phyloP scores from a whole-genome alignment of 2,888 invertebrate species.

The Caradrina kadenii region DNA sequence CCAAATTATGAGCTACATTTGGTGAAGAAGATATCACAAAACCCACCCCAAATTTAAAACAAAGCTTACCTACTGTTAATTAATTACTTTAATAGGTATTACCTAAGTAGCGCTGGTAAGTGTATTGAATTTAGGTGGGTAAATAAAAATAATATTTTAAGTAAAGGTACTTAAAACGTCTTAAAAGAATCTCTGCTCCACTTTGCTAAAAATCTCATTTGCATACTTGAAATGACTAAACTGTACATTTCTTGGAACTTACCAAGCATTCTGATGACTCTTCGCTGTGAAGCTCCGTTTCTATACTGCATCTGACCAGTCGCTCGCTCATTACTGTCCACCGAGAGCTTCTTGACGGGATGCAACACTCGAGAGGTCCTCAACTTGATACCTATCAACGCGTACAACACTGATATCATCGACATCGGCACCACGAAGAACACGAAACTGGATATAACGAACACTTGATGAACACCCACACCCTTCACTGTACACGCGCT shows the following conservation, averaged over 20 bases:
- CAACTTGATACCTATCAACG: conserved; percentile 93
- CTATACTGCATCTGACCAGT: conserved; percentile 85
- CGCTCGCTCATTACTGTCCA: conserved; percentile 83
- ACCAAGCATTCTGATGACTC: conserved; percentile 96
- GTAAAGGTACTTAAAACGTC: neutral
- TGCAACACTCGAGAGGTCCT: conserved; percentile 92
- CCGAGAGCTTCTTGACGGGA: conserved; percentile 89
- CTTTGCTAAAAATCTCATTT: conserved; percentile 1
- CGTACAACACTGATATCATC: conserved; percentile 95
- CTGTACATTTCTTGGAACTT: conserved; percentile 77
- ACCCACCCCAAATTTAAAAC: neutral
- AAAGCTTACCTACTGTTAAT: neutral
- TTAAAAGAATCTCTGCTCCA: conserved; percentile 1
- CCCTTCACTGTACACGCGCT: conserved; percentile 91
- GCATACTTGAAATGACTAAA: conserved; percentile 2
- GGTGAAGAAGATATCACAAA: neutral
- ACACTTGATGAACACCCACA: conserved; percentile 92
- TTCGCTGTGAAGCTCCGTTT: conserved; percentile 90
- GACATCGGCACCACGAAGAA: conserved; percentile 97
- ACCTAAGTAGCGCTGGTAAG: neutral
- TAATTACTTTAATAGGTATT: neutral
- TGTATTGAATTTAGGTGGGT: neutral
- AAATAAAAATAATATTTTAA: neutral
- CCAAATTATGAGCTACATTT: too few relatives aligned
- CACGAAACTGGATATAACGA: conserved; percentile 94